Evolutionary conservation across 2,113 vertebrate genomes (phyloP).

Genomic region (Neolamprologus hecqui): DNA sequence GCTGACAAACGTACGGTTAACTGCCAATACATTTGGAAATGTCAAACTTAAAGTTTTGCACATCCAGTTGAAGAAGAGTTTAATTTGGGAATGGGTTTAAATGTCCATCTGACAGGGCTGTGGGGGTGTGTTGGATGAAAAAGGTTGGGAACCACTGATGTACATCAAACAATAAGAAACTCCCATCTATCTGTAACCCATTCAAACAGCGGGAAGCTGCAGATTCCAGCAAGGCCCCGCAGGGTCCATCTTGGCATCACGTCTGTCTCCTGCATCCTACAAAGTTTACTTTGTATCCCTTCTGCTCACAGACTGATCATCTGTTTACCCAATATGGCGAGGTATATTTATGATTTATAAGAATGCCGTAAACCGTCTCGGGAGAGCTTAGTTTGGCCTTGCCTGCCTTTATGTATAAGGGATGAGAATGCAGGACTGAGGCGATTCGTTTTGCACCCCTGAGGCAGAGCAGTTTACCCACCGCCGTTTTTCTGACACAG

Average conservation of each 20-base stretch:
- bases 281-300: not conserved
- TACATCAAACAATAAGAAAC: not conserved
- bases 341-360: slow-evolving; percentile 27
- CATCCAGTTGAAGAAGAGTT: not conserved
- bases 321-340: slow-evolving; percentile 10
- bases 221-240: not conserved
- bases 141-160: not conserved
- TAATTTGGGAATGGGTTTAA: not conserved
- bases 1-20: not conserved
- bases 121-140: not conserved
- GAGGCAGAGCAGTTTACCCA: slow-evolving; percentile 34
- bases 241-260: not conserved
- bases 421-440: slow-evolving; percentile 12
- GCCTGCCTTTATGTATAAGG: slow-evolving; percentile 34
- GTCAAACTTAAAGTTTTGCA: not conserved
- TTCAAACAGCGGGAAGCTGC: slow-evolving; percentile 11
- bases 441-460: slow-evolving; percentile 26
- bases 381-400: not conserved
- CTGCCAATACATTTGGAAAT: not conserved
- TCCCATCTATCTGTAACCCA: not conserved
- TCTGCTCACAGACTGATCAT: not conserved
- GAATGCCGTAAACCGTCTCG: not conserved
- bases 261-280: not conserved
- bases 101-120: not conserved
- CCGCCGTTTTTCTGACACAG: slow-evolving; percentile 24